phyloP scores from a whole-genome alignment of 2,888 invertebrate species.

The Rotaria magnacalcarata region DNA sequence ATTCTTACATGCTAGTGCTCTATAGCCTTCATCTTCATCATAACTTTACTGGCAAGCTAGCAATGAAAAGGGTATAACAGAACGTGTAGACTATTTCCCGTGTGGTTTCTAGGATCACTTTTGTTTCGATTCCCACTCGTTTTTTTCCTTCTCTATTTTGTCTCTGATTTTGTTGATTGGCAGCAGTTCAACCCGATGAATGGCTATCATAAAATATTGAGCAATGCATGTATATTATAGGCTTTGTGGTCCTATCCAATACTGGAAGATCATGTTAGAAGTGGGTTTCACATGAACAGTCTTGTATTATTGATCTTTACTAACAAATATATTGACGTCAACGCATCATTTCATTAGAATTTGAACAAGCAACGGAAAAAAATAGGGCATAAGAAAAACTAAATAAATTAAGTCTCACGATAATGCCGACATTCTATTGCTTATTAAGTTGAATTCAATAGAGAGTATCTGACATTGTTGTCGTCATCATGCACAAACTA shows the following conservation, averaged over 20 bases:
- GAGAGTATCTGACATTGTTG: not conserved
- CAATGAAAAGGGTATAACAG: conserved; percentile 13
- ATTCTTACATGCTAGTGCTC: not conserved
- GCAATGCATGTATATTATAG: not conserved
- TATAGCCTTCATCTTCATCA: not conserved
- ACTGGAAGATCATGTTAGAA: not conserved
- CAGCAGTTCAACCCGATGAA: not conserved
- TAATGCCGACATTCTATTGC: not conserved
- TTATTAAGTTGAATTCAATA: not conserved
- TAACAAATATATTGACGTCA: not conserved
- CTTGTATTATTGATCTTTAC: not conserved
- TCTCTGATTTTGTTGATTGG: not conserved
- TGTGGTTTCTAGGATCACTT: conserved; percentile 18
- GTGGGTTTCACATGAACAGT: not conserved
- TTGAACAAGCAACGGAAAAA: not conserved
- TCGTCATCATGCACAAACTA: not conserved
- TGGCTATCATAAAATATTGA: conserved; percentile 1
- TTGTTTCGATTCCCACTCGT: not conserved
- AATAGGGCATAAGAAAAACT: not conserved
- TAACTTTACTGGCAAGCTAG: not conserved
- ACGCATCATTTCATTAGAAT: not conserved
- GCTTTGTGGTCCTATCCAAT: no score
- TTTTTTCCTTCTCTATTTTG: not conserved
- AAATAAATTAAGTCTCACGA: not conserved
- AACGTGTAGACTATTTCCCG: conserved; percentile 5